Percentiles rank a stretch among this genome's conserved stretches.
Evolutionary conservation across 2,113 vertebrate genomes (phyloP).

Genomic region (Acinonyx jubatus): DNA sequence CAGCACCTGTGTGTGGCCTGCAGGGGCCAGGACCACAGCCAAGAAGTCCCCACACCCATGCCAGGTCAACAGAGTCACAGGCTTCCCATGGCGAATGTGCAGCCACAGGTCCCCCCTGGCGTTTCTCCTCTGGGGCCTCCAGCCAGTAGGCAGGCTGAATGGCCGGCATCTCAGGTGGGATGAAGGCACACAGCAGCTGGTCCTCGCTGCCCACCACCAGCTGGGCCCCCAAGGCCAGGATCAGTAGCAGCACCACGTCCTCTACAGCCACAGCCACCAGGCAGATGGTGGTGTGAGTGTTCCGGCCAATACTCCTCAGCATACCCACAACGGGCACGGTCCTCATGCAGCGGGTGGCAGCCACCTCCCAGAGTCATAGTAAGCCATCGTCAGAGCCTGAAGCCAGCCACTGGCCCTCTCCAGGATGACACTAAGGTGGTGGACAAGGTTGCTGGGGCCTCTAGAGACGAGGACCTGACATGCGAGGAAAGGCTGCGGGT

Average conservation of each 20-base stretch:
- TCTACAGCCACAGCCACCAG: slow-evolving; percentile 90
- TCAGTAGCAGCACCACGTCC: slow-evolving; percentile 87
- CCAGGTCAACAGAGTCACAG: slow-evolving; percentile 92
- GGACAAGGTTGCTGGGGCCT: slow-evolving; percentile 91
- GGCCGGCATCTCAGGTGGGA: slow-evolving; percentile 79
- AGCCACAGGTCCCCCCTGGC: slow-evolving; percentile 84
- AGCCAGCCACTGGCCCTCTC: slow-evolving; percentile 93
- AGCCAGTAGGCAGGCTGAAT: slow-evolving; percentile 86
- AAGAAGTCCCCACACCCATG: slow-evolving; percentile 94
- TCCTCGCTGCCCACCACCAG: slow-evolving; percentile 85
- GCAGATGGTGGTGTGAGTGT: slow-evolving; percentile 89
- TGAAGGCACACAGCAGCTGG: slow-evolving; percentile 84
- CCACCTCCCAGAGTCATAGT: slow-evolving; percentile 93
- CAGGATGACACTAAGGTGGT: slow-evolving; percentile 91
- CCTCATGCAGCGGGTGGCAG: slow-evolving; percentile 90
- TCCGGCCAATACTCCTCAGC: slow-evolving; percentile 92
- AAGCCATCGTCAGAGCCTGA: slow-evolving; percentile 94
- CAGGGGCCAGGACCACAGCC: slow-evolving; percentile 88
- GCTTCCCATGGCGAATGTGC: slow-evolving; percentile 77
- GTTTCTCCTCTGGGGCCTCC: slow-evolving; percentile 78
- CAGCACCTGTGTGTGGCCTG: slow-evolving; percentile 90
- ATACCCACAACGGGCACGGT: slow-evolving; percentile 85
- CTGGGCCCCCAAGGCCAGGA: slow-evolving; percentile 89
- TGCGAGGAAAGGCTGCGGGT: slow-evolving; percentile 95
- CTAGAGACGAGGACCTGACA: slow-evolving; percentile 93